phyloP scores from a whole-genome alignment of 2,113 vertebrate species.

The Menura novaehollandiae region DNA sequence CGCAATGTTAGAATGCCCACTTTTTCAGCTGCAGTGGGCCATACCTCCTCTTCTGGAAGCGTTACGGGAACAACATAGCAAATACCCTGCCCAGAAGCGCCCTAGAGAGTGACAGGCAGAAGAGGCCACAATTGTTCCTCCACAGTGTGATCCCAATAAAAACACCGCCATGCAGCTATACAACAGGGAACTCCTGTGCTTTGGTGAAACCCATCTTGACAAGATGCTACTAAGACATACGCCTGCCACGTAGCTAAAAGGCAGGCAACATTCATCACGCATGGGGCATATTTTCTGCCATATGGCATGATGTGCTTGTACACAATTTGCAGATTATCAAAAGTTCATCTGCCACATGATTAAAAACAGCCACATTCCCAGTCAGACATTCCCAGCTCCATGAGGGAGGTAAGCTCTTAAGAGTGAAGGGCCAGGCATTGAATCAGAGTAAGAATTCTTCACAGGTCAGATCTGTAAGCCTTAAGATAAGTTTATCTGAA shows the following conservation, averaged over 20 bases:
- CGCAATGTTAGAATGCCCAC: not conserved
- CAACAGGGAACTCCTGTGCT: not conserved
- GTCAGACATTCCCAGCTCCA: not conserved
- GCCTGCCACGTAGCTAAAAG: not conserved
- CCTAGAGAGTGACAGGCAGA: not conserved
- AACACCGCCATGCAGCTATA: not conserved
- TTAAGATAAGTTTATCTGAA: not conserved
- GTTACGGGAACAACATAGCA: not conserved
- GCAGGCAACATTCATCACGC: not conserved
- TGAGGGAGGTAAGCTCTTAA: not conserved
- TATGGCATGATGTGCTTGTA: not conserved
- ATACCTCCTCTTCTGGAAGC: not conserved
- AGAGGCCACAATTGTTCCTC: not conserved
- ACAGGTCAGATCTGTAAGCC: not conserved
- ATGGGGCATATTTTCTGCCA: not conserved
- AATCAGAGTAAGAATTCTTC: not conserved
- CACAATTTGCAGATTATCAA: not conserved
- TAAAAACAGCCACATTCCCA: not conserved
- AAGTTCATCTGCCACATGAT: not conserved
- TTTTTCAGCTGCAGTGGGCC: not conserved
- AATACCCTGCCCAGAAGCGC: not conserved
- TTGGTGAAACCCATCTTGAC: not conserved
- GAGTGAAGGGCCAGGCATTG: accelerated
- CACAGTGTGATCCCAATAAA: not conserved
- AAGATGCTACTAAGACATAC: not conserved